Percentiles rank a stretch among this genome's conserved stretches.
Evolutionary conservation across 37 sponge, comb jelly and placozoan genomes (phyloP).

Genomic region (Aplysina aerophoba): DNA sequence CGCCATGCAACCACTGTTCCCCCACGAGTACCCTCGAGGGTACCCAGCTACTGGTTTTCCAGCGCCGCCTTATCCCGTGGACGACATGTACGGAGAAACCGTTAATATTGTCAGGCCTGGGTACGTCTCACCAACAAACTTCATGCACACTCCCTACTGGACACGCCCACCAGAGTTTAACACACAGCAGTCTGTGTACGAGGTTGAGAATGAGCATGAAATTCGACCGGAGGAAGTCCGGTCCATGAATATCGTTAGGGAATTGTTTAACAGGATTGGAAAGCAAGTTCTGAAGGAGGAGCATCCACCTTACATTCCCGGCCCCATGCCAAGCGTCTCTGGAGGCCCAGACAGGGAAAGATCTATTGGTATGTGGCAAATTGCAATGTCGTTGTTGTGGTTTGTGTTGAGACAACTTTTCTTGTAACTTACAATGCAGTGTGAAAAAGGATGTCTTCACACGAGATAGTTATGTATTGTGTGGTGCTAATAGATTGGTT

Average conservation of each 20-base stretch:
- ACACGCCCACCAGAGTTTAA: neutral
- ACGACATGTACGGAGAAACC: neutral
- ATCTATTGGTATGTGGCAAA: too few relatives aligned
- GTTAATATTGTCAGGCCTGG: neutral
- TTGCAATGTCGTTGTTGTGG: too few relatives aligned
- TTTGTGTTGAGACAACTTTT: too few relatives aligned
- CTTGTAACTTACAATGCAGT: too few relatives aligned
- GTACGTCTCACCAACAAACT: neutral
- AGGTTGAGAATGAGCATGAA: neutral
- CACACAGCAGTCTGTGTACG: neutral
- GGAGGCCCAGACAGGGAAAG: too few relatives aligned
- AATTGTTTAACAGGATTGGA: slow-evolving; percentile 6
- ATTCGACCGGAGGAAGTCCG: slow-evolving; percentile 9
- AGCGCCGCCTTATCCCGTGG: too few relatives aligned
- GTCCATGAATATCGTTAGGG: neutral
- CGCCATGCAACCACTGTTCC: neutral
- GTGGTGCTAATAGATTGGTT: too few relatives aligned
- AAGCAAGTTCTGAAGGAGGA: neutral
- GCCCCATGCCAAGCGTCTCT: neutral
- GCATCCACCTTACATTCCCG: neutral
- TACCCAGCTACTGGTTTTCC: neutral
- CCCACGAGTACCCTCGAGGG: neutral
- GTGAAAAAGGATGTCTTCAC: too few relatives aligned
- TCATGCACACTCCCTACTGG: neutral
- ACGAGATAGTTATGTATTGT: too few relatives aligned